phyloP scores from a whole-genome alignment of 2,888 invertebrate genomes.

The Campaea margaritaria region DNA sequence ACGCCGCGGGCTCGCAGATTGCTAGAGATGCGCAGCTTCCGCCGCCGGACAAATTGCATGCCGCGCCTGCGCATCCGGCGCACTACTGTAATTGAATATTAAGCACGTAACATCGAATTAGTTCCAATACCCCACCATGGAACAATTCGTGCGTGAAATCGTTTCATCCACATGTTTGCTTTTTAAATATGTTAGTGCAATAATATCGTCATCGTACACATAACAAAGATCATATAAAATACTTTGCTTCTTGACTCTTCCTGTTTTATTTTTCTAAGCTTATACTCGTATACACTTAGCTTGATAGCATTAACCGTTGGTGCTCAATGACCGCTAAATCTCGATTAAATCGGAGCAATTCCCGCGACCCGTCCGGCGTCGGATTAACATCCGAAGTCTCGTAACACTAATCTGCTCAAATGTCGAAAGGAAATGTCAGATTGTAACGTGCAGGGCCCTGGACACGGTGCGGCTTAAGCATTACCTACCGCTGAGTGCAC shows the following conservation, averaged over 20 bases:
- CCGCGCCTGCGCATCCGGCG: conserved; percentile 60
- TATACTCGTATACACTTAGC: neutral
- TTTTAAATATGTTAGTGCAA: neutral
- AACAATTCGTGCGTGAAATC: conserved; percentile 47
- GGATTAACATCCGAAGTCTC: conserved; percentile 80
- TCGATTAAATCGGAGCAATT: conserved; percentile 79
- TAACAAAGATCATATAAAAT: too few relatives aligned
- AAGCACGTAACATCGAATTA: conserved; percentile 50
- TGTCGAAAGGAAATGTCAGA: conserved; percentile 86
- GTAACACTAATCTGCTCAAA: conserved; percentile 84
- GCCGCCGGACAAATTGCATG: conserved; percentile 67
- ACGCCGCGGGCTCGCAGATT: conserved; percentile 58
- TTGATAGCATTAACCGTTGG: conserved; percentile 49
- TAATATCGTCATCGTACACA: neutral
- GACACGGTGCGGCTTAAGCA: conserved; percentile 73
- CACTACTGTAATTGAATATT: conserved; percentile 66
- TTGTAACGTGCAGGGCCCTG: conserved; percentile 79
- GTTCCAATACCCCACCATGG: conserved; percentile 43
- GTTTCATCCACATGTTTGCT: conserved; percentile 36
- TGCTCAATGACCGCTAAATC: conserved; percentile 70
- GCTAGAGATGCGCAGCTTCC: conserved; percentile 71
- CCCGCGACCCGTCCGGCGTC: conserved; percentile 80
- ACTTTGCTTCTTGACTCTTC: neutral
- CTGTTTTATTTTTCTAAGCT: neutral
- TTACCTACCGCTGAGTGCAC: conserved; percentile 68